Evolutionary conservation across 1,140 invertebrate species (phyloP), one percentile per base, ranked within the genome.

Genomic region (Xylocopa sonorina): DNA sequence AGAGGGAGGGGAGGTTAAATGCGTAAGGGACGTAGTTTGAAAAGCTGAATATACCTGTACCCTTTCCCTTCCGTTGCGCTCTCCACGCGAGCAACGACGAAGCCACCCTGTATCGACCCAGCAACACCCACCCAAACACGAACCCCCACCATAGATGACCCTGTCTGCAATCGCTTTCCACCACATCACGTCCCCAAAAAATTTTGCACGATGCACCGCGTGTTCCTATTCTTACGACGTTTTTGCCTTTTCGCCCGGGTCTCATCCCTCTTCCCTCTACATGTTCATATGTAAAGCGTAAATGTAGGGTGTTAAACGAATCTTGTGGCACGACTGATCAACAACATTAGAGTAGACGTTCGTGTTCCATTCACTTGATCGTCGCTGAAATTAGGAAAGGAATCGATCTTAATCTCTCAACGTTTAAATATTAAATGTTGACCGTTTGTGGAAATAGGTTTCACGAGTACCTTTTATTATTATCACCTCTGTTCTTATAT

Each of bases 71-170:
- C 78, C 53, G 68, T 81, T 81, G 80, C 73, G 81, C 60, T 79
- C 84, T 83, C 76, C 74, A 80, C 80, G 78, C 71, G 60, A 74
- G 60, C 82, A 80, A 76, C 84, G 84, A 76, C 82, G 82, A 89
- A 89, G 78, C 85, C 88, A 90, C 87, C 87, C 86, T 85, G 84
- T 90, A 90, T 90, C 89, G 89, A 90, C 87, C 89, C 89, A 88
- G 80, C 81, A 79, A 84, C 85, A 86, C 87, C 87, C 84, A 81
- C 84, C 84, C 86, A 82, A 88, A 89, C 82, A 87, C 78, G 73
- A 73, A 69, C 78, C 81, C 86, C 87, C 84, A 86, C 87, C 84
- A 87, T 88, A 46, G 53, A 62, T 73, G 74, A 82, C 78, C 82
- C 64, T 75, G 55, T 78, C 82, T 79, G 66, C 64, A 63, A 38